Conservation (phyloP, 2,797 vertebrate species). For the Heteromormyrus szaboi region DNA sequence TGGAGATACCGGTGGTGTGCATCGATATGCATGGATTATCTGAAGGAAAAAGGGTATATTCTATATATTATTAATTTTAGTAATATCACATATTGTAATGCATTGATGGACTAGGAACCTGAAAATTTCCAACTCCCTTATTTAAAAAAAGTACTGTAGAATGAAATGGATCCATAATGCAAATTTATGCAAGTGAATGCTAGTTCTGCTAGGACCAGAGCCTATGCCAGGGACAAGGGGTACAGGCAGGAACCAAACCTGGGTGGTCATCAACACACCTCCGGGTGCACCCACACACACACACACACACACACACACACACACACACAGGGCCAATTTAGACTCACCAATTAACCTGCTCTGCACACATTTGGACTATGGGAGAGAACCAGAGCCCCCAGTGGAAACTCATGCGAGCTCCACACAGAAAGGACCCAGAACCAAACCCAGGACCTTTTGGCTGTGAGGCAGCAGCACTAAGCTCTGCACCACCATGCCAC, state of each 20-base stretch:
- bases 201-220: neutral
- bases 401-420: neutral
- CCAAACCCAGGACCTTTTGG: neutral
- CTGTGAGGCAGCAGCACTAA: neutral
- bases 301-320: too few relatives aligned
- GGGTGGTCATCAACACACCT: too few relatives aligned
- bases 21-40: neutral
- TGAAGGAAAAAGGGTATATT: neutral
- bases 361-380: too few relatives aligned
- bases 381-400: too few relatives aligned
- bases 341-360: too few relatives aligned
- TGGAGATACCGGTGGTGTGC: neutral
- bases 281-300: too few relatives aligned
- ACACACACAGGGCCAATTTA: neutral
- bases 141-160: neutral
- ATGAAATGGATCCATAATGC: neutral
- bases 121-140: neutral
- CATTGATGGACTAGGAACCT: neutral
- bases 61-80: neutral
- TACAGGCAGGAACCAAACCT: neutral
- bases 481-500: neutral
- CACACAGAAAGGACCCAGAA: too few relatives aligned
- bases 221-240: neutral
- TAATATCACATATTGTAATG: neutral
- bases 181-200: neutral